These are phyloP conservation scores for Odontothrips loti DNA, from an alignment of 2,888 invertebrate species.

Conservation along the genomic window DNA sequence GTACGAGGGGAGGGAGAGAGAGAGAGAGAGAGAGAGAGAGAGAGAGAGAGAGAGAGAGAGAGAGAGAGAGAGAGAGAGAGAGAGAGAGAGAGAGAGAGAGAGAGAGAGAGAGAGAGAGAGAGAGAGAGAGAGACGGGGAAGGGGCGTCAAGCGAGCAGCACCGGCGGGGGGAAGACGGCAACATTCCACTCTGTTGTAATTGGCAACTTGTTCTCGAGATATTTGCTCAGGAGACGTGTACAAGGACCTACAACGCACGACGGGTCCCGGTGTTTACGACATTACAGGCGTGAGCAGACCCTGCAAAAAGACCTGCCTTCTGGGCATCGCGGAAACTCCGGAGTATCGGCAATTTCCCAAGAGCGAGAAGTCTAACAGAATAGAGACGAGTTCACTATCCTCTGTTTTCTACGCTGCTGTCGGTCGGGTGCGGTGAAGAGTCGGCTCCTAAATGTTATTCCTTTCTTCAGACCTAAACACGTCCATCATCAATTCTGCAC, in stretches of 20 bases:
- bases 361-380: too few species aligned
- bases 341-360: too few species aligned
- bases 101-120: neutral
- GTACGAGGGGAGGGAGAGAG: neutral
- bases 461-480: too few species aligned
- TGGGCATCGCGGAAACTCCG: too few species aligned
- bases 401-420: too few species aligned
- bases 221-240: slow-evolving; percentile 10
- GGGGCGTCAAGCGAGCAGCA: neutral
- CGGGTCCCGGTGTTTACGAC: neutral
- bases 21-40: neutral
- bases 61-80: neutral
- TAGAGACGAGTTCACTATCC: too few species aligned
- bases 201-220: slow-evolving; percentile 26
- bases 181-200: slow-evolving; percentile 25
- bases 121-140: neutral
- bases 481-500: too few species aligned
- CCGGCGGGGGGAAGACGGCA: neutral
- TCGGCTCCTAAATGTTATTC: too few species aligned
- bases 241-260: neutral
- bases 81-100: neutral
- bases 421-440: too few species aligned
- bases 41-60: neutral
- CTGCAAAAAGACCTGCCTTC: too few species aligned
- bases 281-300: neutral